Evolutionary conservation across 1,140 invertebrate genomes (phyloP), one percentile per base, ranked within the genome.

Genomic region (Scaptomyza pallida): DNA sequence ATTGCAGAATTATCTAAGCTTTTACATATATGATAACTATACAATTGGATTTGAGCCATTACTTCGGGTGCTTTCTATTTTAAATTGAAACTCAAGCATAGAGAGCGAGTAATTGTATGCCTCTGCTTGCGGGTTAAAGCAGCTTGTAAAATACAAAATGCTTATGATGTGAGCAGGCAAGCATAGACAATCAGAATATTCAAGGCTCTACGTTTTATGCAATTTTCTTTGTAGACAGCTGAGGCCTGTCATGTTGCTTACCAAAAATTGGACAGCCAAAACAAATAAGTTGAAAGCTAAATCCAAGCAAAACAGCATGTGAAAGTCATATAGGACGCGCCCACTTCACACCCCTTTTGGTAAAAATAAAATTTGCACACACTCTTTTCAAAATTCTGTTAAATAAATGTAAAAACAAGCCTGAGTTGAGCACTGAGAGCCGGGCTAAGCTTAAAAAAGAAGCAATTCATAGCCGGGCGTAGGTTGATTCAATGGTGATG

Each of bases 241-340:
- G 52, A 72, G 63, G 65, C 44, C 59, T 72, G 67, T 70, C 72
- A 79, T 61, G 70, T 79, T 85, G 67, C 86, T 80, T 73, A 75
- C 72, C 73, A 60, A 81, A 85, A 73, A 86, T 86, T 81, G 65
- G 77, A 76, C 64, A 52, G 57, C 30, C 52, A 61, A 71, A 82
- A 68, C 81, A 85, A 81, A 86, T 72, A 77, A 77, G 61, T 75
- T 86, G 73, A 85, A 86, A 77, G 82, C 52, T 55, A 81, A 86
- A 75, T 85, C 73, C 77, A 45, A 41, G 61, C 64, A 71, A 70
- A 57, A 35, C 64, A 68, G 60, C 67, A 52, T 64, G 54, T 44
- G 62, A 75, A 85, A 85, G 69, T 67, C 82, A 78, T 86, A 70
- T 78, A 82, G 88, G 88, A 88, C 74, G 78, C 50, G 72, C 70